Conservation (phyloP, 2,888 invertebrate genomes). For the Aphrophora alni region DNA sequence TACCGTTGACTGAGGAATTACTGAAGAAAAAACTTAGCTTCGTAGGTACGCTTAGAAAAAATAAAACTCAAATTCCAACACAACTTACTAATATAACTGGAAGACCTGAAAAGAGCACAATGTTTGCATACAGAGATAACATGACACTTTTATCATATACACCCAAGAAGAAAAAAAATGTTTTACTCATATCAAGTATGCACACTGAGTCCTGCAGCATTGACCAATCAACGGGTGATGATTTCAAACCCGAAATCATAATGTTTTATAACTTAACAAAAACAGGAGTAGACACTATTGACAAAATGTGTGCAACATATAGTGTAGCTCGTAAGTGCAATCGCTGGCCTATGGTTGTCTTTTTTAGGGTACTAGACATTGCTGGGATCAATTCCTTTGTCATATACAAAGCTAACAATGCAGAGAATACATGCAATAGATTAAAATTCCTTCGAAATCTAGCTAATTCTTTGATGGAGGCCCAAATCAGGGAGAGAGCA, state of each 20-base stretch:
- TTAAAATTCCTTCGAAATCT: not conserved
- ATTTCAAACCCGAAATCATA: constrained; percentile 17
- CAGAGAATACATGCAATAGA: not conserved
- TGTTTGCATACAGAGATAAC: constrained; percentile 13
- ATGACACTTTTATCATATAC: constrained; percentile 20
- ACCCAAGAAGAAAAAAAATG: constrained; percentile 17
- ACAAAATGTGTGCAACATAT: constrained; percentile 12
- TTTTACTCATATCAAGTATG: constrained; percentile 17
- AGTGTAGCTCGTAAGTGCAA: not conserved
- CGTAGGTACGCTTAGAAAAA: not conserved
- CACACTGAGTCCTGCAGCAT: not conserved
- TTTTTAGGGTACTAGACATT: not conserved
- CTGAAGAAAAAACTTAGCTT: constrained; percentile 12
- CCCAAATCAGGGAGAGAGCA: not conserved
- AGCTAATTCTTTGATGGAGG: constrained; percentile 2
- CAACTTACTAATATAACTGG: constrained; percentile 8
- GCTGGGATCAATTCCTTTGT: constrained; percentile 1
- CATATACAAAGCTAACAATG: constrained; percentile 4
- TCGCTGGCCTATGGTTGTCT: constrained; percentile 21
- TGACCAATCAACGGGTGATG: not conserved
- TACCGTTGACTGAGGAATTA: not conserved
- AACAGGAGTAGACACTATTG: constrained; percentile 26
- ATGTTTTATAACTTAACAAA: constrained; percentile 22
- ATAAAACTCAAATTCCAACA: not conserved
- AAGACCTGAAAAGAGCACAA: not conserved